phyloP scores from a whole-genome alignment of 2,888 invertebrate species.

The Venustoraphidia nigricollis region DNA sequence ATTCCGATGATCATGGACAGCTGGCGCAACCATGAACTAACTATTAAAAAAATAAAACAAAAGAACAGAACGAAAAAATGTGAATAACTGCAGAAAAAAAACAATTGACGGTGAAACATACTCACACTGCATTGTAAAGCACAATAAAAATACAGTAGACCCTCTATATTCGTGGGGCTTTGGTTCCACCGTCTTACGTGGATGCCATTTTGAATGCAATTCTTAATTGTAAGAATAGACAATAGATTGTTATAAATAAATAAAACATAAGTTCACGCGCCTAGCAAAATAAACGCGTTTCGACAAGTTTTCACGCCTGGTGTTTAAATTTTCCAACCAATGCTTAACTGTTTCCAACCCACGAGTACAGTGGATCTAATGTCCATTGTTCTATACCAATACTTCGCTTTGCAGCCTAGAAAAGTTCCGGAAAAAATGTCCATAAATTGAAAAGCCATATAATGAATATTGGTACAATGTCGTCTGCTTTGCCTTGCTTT shows the following conservation, averaged over 20 bases:
- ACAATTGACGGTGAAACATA: neutral
- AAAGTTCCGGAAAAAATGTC: too few relatives aligned
- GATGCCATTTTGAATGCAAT: neutral
- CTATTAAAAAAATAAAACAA: slow-evolving; percentile 22
- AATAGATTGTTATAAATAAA: neutral
- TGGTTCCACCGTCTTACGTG: neutral
- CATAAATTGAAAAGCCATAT: too few relatives aligned
- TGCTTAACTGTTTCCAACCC: too few relatives aligned
- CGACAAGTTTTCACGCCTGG: too few relatives aligned
- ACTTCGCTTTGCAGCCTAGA: too few relatives aligned
- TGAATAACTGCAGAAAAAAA: neutral
- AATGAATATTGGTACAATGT: too few relatives aligned
- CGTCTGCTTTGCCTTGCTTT: too few relatives aligned
- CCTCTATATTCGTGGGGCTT: neutral
- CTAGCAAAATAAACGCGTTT: too few relatives aligned
- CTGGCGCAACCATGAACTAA: slow-evolving; percentile 44
- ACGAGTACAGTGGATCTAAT: too few relatives aligned
- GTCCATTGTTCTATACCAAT: too few relatives aligned
- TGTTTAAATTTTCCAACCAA: too few relatives aligned
- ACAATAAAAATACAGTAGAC: neutral
- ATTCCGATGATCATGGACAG: slow-evolving; percentile 77
- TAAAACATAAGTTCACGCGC: neutral
- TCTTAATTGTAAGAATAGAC: neutral
- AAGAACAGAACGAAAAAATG: slow-evolving; percentile 1
- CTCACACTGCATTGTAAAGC: neutral